Percentiles rank a stretch among this genome's conserved stretches.
Evolutionary conservation across 2,113 vertebrate genomes (phyloP).

Genomic region (Mugil cephalus): DNA sequence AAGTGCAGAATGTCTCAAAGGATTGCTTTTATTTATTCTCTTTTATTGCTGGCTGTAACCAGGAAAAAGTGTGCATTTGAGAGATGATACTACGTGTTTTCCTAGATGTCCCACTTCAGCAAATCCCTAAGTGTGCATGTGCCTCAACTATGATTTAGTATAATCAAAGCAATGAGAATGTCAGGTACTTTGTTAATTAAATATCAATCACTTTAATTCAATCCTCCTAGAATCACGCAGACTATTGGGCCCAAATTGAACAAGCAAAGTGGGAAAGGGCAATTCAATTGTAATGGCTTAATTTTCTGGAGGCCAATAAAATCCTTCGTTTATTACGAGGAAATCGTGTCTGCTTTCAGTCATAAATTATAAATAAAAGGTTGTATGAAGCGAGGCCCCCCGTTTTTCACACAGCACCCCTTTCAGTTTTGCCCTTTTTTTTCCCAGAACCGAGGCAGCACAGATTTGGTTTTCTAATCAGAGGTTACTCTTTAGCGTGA

Average conservation of each 20-base stretch:
- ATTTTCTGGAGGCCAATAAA: conserved; percentile 58
- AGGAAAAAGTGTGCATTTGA: not conserved
- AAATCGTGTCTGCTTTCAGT: conserved; percentile 17
- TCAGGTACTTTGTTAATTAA: conserved; percentile 64
- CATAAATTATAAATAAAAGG: conserved; percentile 20
- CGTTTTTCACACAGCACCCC: not conserved
- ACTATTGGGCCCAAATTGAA: conserved; percentile 61
- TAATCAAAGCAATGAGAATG: conserved; percentile 36
- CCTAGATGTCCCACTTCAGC: not conserved
- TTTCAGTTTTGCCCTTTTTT: not conserved
- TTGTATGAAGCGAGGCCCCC: not conserved
- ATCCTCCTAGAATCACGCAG: conserved; percentile 58
- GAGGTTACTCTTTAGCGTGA: not conserved
- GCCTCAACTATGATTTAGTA: conserved; percentile 15
- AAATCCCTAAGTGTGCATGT: not conserved
- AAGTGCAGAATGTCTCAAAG: too few species aligned
- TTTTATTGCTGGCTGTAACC: too few species aligned
- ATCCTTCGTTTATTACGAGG: conserved; percentile 33
- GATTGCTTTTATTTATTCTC: too few species aligned
- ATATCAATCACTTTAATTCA: conserved; percentile 68
- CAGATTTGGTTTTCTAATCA: not conserved
- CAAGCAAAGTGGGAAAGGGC: conserved; percentile 73
- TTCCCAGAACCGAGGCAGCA: not conserved
- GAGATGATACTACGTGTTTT: not conserved
- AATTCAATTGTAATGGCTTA: conserved; percentile 61